Evolutionary conservation across 2,888 invertebrate species (phyloP), one percentile per base, ranked within the genome.

Genomic region (Linyphia triangularis): DNA sequence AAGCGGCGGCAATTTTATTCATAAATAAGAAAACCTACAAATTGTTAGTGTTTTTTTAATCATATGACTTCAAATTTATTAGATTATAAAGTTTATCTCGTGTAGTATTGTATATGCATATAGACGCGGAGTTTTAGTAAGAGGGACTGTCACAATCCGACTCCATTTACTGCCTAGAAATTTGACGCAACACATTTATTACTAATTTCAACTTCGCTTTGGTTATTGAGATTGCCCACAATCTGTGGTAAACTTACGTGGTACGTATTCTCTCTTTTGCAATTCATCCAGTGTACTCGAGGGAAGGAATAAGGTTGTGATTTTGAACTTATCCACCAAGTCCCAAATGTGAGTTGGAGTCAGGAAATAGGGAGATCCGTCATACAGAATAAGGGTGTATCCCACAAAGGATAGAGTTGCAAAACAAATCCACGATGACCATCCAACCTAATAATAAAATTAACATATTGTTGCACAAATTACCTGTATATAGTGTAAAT

Each of bases 401-500:
- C 94, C 93, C 0, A 93, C 91, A 26, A 93, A 93, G 78, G 94
- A 91, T 13, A 92, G 92, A 0, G 93, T 92, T 33, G 94, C 93
- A 82, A 93, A 91, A 94, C 94, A 94, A 91, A 94, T 94, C 94
- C 94, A 94, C 94, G 94, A 94, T 94, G 94, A 94, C 94, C 94
- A 94, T 22, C 94, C 94, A 30, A 93, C 93, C 93, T 93, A 33
- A 4, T 63, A 63, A 22, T 37, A 40, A 63, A 51, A 6, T 30
- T 2, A 33, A 2, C 7, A 37, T 70, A 24, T n/a, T 19, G 16
- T 70, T 13, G 5, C 33, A 33, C n/a, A 40, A 43, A 16, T 13
- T 40, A 40, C 16, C 2, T 40, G 40, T 3, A 13, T 40, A n/a
- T 16, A 40, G 40, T 40, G 16, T 40, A 13, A n/a, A n/a, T n/a